Base-by-base conservation (phyloP, 2,888 invertebrate genomes). In the Blastobasis lacticolella region DNA sequence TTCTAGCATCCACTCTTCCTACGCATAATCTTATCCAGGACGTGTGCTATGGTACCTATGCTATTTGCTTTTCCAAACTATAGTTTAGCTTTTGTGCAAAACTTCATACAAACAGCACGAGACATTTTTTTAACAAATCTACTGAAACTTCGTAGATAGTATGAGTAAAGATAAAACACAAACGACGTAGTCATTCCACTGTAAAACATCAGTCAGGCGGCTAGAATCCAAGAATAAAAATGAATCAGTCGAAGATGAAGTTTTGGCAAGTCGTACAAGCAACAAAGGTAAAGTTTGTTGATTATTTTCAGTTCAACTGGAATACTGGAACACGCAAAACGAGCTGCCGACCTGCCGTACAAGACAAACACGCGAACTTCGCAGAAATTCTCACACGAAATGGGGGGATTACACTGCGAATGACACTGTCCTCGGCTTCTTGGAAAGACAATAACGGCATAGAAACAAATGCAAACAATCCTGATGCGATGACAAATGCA, bases 341-440 rank as follows among this genome's bases (percentile, higher is more conserved):
- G n/a, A 23, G 23, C 23, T 23, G 23, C 23, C 23, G 67, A 72
- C 70, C 78, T 69, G 69, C 73, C 64, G 61, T 74, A 78, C 75
- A 78, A 78, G 74, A 79, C 69, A 75, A 76, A 78, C 81, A 82
- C 74, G 81, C 80, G 54, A 81, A 80, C 74, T 81, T 81, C 80
- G 75, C 73, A 77, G 82, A 82, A 84, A 76, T 66, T 63, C 66
- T 66, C 65, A 75, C 77, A 78, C 73, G 71, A 76, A 77, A 71
- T 42, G 60, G 61, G 63, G 53, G 69, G 75, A 83, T 81, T 81
- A 81, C 74, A 71, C 69, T 71, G 67, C 68, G 60, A 80, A 74
- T 71, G 64, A 72, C 68, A 63, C 64, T 63, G 59, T 65, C 59
- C 65, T 58, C 56, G 62, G 61, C 57, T 79, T 78, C 76, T 57